Evolutionary conservation across 1,140 invertebrate species (phyloP), one percentile per base, ranked within the genome.

Genomic region (Camponotus vicinus): DNA sequence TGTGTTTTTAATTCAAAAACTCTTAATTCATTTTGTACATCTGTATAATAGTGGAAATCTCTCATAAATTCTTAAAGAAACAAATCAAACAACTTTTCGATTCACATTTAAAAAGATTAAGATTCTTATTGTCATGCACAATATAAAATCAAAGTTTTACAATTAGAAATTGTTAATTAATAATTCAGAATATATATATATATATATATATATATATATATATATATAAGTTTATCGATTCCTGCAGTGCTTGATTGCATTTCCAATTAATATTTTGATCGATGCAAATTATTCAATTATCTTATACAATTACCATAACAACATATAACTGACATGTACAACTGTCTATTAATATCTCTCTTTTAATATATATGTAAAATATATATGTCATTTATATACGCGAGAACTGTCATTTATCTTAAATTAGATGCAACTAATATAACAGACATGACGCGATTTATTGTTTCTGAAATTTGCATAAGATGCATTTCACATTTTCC

Each of bases 271-370:
- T 40, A 83, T 83, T 83, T 75, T 83, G 55, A 75, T 61, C 69
- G 42, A 75, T 75, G 69, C 40, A 83, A 83, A 83, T 61, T 83
- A 83, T 83, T 83, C 79, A 83, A 83, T 83, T 83, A 83, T 75
- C 67, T 75, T 73, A 57, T 61, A 67, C 69, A 83, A 83, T 83
- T 83, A 83, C 79, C 79, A 75, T 83, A 61, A 83, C 69, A 73
- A 61, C 40, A 45, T 15, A 27, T 27, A 27, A n/a, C 34, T n/a
- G 63, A 69, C 21, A 69, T 13, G 63, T 80, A 40, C 15, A 21
- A 21, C 37, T 67, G n/a, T 9, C 63, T 45, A 59, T 71, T 27
- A 40, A 40, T 40, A 40, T 40, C 37, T 42, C 42, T 27, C 32
- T 61, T 13, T 61, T 73, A 83, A 27, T 49, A 61, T 34, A 73